phyloP scores from a whole-genome alignment of 2,113 vertebrate species.

The Montifringilla adamsi region DNA sequence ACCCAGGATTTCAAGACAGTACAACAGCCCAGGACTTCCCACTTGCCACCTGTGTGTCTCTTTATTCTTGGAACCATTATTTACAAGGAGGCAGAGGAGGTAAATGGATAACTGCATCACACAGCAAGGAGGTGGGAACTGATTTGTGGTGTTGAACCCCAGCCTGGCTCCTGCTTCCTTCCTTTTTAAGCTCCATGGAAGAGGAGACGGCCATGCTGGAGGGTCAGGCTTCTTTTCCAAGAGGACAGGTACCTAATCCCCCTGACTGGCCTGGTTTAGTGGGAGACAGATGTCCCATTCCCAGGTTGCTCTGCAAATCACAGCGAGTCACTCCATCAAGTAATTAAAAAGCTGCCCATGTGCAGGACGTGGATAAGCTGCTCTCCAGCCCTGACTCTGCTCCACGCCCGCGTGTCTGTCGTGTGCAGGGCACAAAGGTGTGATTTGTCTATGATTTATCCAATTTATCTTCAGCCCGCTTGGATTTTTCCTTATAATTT shows the following conservation, averaged over 20 bases:
- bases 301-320: slow-evolving; percentile 24
- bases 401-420: fast-evolving
- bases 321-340: slow-evolving; percentile 6
- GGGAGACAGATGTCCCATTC: background rate
- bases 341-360: slow-evolving; percentile 14
- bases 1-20: background rate
- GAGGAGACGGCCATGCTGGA: background rate
- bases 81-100: background rate
- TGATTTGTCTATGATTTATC: background rate
- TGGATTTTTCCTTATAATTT: background rate
- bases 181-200: background rate
- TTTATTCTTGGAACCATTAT: background rate
- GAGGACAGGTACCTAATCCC: background rate
- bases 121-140: background rate
- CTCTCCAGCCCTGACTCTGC: background rate
- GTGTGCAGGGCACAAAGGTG: background rate
- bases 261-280: background rate
- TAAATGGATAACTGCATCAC: background rate
- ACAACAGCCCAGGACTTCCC: background rate
- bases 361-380: background rate
- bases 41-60: background rate
- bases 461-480: background rate
- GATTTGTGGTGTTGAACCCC: background rate
- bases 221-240: background rate
- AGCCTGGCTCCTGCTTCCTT: background rate